phyloP scores from a whole-genome alignment of 2,113 vertebrate species.

The Heloderma charlesbogerti region DNA sequence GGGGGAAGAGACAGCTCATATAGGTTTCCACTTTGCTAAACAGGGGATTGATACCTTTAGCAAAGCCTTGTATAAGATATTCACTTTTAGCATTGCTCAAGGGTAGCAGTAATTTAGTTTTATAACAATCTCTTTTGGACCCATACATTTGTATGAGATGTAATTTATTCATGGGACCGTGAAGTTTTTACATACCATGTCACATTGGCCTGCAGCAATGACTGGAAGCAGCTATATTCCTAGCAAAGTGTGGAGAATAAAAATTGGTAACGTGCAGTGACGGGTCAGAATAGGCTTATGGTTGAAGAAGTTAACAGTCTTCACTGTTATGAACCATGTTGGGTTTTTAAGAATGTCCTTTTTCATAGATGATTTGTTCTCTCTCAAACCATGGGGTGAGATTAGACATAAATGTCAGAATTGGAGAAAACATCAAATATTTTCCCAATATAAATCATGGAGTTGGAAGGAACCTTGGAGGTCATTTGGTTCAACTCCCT shows the following conservation, averaged over 20 bases:
- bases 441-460: neutral
- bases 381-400: slow-evolving; percentile 1
- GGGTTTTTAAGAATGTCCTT: slow-evolving; percentile 39
- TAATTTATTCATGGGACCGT: slow-evolving; percentile 66
- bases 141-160: slow-evolving; percentile 55
- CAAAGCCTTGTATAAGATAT: slow-evolving; percentile 44
- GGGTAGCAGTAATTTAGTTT: slow-evolving; percentile 66
- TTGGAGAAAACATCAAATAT: neutral
- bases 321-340: slow-evolving; percentile 37
- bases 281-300: slow-evolving; percentile 45
- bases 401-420: slow-evolving; percentile 13
- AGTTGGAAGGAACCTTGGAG: neutral
- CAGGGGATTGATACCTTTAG: slow-evolving; percentile 39
- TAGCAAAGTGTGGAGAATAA: slow-evolving; percentile 48
- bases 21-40: slow-evolving; percentile 38
- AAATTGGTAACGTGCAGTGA: slow-evolving; percentile 40
- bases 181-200: slow-evolving; percentile 54
- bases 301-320: slow-evolving; percentile 45
- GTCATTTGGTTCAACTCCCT: too few relatives aligned
- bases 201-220: slow-evolving; percentile 38
- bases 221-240: slow-evolving; percentile 59
- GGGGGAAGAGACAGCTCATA: neutral
- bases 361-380: slow-evolving; percentile 28
- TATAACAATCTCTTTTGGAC: slow-evolving; percentile 50
- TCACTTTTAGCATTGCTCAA: slow-evolving; percentile 53